These are phyloP conservation scores for Diadegma fenestrale DNA, from an alignment of 2,888 invertebrate species.

Conservation along the genomic window DNA sequence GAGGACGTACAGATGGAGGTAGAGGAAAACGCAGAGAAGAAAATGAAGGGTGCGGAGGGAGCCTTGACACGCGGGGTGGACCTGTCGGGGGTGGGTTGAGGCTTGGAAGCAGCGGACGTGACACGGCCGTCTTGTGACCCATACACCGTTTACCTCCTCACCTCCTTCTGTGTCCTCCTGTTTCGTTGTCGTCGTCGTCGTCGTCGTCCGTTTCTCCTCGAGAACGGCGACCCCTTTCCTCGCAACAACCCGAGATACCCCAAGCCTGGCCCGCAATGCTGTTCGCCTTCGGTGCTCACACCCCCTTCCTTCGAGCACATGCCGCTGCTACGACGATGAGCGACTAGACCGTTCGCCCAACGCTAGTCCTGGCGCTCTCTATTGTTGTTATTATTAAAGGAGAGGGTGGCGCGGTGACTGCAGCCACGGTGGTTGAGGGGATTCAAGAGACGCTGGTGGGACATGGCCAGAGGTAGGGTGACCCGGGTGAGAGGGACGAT, in stretches of 20 bases:
- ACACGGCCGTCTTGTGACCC: constrained; percentile 84
- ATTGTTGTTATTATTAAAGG: constrained; percentile 85
- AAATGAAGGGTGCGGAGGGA: constrained; percentile 73
- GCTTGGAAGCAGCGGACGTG: constrained; percentile 83
- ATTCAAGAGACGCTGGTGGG: constrained; percentile 52
- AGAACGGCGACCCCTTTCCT: constrained; percentile 55
- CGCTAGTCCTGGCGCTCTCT: constrained; percentile 77
- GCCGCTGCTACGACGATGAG: constrained; percentile 71
- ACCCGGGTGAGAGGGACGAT: constrained; percentile 81
- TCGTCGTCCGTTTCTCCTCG: constrained; percentile 61
- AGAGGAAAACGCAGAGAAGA: constrained; percentile 69
- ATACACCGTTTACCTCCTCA: constrained; percentile 74
- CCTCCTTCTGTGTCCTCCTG: constrained; percentile 58
- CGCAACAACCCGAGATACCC: constrained; percentile 49
- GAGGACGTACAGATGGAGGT: constrained; percentile 57
- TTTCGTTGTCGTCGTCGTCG: constrained; percentile 56
- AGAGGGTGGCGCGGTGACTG: constrained; percentile 68
- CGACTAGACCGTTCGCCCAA: constrained; percentile 73
- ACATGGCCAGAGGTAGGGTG: constrained; percentile 62
- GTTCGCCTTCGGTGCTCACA: constrained; percentile 50
- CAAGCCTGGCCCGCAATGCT: constrained; percentile 57
- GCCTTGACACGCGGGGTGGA: constrained; percentile 80
- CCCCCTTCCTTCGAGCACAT: constrained; percentile 64
- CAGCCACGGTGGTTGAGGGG: constrained; percentile 62
- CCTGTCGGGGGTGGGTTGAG: constrained; percentile 80